phyloP scores from a whole-genome alignment of 2,888 invertebrate genomes.

The Lissonota sp. region DNA sequence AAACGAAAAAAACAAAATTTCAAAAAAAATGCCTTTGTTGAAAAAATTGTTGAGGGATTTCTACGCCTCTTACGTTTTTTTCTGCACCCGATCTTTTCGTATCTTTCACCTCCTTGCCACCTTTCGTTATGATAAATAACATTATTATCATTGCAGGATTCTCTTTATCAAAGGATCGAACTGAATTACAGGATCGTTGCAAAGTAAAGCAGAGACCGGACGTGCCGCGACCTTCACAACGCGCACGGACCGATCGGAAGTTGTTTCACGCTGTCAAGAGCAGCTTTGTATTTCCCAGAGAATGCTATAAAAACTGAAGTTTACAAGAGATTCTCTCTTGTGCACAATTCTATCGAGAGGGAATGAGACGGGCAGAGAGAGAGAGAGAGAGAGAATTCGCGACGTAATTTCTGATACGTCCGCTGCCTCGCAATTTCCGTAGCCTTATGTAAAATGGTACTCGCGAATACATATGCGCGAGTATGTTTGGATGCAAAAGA shows the following conservation, averaged over 20 bases:
- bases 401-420: conserved; percentile 57
- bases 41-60: too few species aligned
- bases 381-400: conserved; percentile 26
- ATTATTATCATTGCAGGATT: too few species aligned
- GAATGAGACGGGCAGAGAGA: conserved; percentile 8
- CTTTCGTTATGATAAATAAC: too few species aligned
- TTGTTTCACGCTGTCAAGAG: conserved; percentile 59
- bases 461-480: conserved; percentile 10
- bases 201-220: conserved; percentile 40
- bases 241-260: conserved; percentile 57
- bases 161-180: too few species aligned
- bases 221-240: conserved; percentile 48
- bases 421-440: conserved; percentile 56
- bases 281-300: conserved; percentile 49
- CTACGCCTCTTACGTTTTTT: too few species aligned
- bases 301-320: conserved; percentile 29
- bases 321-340: conserved; percentile 4
- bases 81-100: too few species aligned
- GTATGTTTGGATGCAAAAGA: neutral
- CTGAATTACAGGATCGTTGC: conserved; percentile 19
- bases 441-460: conserved; percentile 58
- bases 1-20: too few species aligned
- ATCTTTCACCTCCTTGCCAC: too few species aligned
- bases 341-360: conserved; percentile 28
- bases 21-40: too few species aligned